Percentiles rank a stretch among this genome's conserved stretches.
phyloP scores from a whole-genome alignment of 1,140 invertebrate species.

The Phthorimaea operculella region DNA sequence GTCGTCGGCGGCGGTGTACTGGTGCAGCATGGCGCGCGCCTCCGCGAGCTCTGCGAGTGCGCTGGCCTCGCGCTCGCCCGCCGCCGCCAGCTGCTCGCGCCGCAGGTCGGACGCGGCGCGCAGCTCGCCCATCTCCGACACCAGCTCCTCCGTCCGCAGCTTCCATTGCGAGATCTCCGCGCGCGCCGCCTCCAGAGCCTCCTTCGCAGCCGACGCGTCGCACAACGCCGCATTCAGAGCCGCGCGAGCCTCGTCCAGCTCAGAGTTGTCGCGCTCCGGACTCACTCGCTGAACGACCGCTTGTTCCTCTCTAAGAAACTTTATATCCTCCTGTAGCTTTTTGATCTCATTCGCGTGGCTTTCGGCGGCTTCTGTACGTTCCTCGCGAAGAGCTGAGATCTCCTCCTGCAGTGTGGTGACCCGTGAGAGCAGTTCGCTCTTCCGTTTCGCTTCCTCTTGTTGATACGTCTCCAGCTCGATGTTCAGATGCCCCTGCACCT shows the following conservation, averaged over 20 bases:
- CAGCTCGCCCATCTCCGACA: constrained; percentile 39
- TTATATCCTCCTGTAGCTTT: constrained; percentile 40
- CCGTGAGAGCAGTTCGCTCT: constrained; percentile 36
- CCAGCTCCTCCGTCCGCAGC: constrained; percentile 44
- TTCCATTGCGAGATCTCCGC: constrained; percentile 39
- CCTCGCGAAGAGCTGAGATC: constrained; percentile 38
- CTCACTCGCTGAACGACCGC: constrained; percentile 21
- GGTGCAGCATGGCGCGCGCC: constrained; percentile 41
- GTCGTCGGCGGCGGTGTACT: constrained; percentile 34
- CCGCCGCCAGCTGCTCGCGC: constrained; percentile 39
- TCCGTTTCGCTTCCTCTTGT: constrained; percentile 41
- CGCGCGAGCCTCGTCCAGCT: constrained; percentile 42
- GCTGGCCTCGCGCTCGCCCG: constrained; percentile 37
- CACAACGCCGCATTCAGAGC: constrained; percentile 28
- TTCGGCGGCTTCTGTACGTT: constrained; percentile 34
- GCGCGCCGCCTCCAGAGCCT: constrained; percentile 37
- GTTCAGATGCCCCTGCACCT: constrained; percentile 55
- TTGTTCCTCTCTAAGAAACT: constrained; percentile 43
- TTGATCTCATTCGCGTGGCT: constrained; percentile 38
- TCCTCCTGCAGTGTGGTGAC: constrained; percentile 49
- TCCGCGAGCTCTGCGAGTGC: constrained; percentile 47
- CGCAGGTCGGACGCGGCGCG: constrained; percentile 40
- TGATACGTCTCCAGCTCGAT: constrained; percentile 57
- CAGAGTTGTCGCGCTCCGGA: constrained; percentile 42
- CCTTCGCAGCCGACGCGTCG: constrained; percentile 35